Base-by-base conservation (phyloP, 1,140 invertebrate genomes). In the Lepeophtheirus salmonis region DNA sequence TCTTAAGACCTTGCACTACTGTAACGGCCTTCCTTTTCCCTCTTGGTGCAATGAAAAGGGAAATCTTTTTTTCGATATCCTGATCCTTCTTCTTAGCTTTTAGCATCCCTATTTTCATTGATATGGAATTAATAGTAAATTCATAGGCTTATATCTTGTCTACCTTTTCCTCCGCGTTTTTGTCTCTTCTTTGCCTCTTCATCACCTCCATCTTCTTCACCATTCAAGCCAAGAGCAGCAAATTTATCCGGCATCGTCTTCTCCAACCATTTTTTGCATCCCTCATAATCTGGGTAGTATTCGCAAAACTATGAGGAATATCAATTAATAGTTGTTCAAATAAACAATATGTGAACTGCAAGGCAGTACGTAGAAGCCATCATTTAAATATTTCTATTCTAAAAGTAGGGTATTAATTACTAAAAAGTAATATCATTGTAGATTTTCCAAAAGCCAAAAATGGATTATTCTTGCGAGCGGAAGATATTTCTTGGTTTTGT, bases 1-100 rank as follows among this genome's bases (percentile, higher is more conserved):
- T 86, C 69, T 68, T 68, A 1, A 80, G 68, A 16, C 80, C 80
- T 58, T 73, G 76, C 24, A 82, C 70, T 18, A 80, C 74, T 1
- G 95, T 99, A 0, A 97, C 91, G 54, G 85, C 94, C 78, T 98
- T 98, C 79, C 97, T 97, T 70, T 97, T 98, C 54, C 94, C 94
- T 66, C 95, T 77, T 14, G 90, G 88, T 25, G 92, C 87, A 69
- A 90, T 79, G 1, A 85, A 92, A 12, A 97, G 76, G 66, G 81
- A 73, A 41, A 83, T 75, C 72, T 84, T 78, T 68, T 86, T 84
- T 24, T 84, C 83, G 50, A 79, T 80, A 64, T 81, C 81, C 68
- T 83, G 68, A 64, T 71, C 80, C 70, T 88, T 85, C 74, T 89
- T 89, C 72, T 89, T 89, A 12, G 84, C 77, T 71, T 88, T 88